Conservation (phyloP, 2,797 vertebrate species). For the Carcharodon carcharias region DNA sequence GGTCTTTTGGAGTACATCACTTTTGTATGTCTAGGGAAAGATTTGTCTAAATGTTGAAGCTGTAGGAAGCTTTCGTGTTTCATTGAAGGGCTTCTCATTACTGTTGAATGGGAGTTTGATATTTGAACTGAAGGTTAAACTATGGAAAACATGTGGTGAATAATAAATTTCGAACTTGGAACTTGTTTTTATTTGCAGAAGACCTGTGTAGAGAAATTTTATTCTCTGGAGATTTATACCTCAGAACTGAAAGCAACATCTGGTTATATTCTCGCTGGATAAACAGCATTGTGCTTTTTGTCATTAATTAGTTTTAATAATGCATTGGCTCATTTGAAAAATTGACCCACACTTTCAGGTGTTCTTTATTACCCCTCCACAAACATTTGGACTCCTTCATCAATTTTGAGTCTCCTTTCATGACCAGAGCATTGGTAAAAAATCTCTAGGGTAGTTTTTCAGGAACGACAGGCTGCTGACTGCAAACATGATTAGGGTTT, state of each 20-base stretch:
- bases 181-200: not conserved
- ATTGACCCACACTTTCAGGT: not conserved
- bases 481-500: not conserved
- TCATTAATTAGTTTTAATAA: slow-evolving; percentile 14
- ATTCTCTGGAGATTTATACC: not conserved
- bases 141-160: not conserved
- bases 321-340: not conserved
- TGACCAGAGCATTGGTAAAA: not conserved
- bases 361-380: not conserved
- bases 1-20: not conserved
- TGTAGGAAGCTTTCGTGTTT: not conserved
- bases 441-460: not conserved
- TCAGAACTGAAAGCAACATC: not conserved
- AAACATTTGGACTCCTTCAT: not conserved
- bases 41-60: not conserved
- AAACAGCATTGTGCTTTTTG: not conserved
- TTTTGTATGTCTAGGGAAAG: not conserved
- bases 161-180: not conserved
- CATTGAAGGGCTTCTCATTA: not conserved
- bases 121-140: not conserved
- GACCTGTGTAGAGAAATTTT: not conserved
- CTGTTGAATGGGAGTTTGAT: not conserved
- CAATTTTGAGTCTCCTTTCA: not conserved
- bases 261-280: not conserved
- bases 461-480: not conserved